Conservation (phyloP, 1,140 invertebrate genomes). For the Gonioctena quinquepunctata region DNA sequence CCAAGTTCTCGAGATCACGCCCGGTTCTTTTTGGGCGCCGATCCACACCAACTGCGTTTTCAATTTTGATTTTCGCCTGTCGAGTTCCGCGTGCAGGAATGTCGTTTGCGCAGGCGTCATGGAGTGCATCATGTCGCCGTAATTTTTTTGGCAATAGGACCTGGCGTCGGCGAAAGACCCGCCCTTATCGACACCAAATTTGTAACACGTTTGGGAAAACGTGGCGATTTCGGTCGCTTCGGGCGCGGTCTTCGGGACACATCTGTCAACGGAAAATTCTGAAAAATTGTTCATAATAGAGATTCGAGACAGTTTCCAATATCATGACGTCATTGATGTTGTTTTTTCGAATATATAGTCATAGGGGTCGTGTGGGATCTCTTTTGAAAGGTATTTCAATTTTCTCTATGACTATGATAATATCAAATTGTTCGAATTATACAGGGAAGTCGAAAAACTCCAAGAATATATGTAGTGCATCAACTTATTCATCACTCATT, state of each 20-base stretch:
- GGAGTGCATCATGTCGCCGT: constrained; percentile 81
- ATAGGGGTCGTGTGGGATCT: too few relatives aligned
- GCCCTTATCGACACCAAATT: constrained; percentile 80
- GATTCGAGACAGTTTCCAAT: too few relatives aligned
- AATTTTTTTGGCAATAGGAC: constrained; percentile 72
- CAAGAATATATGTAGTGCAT: too few relatives aligned
- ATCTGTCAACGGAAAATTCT: constrained; percentile 83
- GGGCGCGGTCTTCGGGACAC: constrained; percentile 68
- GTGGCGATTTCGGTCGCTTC: constrained; percentile 76
- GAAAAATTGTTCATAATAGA: too few relatives aligned
- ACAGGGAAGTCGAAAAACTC: too few relatives aligned
- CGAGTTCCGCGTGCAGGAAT: constrained; percentile 79
- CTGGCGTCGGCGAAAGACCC: constrained; percentile 80
- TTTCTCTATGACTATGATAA: background rate
- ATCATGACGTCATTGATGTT: too few relatives aligned
- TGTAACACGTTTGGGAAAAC: constrained; percentile 86
- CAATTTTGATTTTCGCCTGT: constrained; percentile 74
- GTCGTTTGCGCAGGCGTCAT: constrained; percentile 71
- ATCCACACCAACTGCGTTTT: constrained; percentile 90
- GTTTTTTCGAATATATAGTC: too few relatives aligned
- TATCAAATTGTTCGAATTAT: too few relatives aligned
- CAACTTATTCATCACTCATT: too few relatives aligned
- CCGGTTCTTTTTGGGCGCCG: constrained; percentile 84
- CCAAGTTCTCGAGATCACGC: constrained; percentile 81
- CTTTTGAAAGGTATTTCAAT: too few relatives aligned